Conservation (phyloP, 2,888 invertebrate species). For the Limnephilus lunatus region DNA sequence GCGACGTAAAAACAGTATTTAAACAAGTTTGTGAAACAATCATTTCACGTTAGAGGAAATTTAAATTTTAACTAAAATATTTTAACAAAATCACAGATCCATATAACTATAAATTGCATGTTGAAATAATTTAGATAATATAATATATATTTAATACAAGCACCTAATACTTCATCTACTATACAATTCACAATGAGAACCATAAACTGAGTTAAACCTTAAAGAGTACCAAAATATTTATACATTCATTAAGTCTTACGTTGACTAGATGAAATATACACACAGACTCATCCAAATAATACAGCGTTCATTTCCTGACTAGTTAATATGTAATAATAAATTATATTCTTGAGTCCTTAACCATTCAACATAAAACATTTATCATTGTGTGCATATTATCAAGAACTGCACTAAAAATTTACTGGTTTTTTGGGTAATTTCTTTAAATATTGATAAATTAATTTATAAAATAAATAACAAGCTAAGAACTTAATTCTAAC, state of each 20-base stretch:
- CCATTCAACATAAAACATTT: slow-evolving; percentile 15
- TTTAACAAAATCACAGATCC: slow-evolving; percentile 65
- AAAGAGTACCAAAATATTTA: slow-evolving; percentile 57
- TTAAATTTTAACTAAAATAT: slow-evolving; percentile 60
- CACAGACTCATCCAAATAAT: slow-evolving; percentile 39
- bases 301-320: not conserved
- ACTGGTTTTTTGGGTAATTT: not conserved
- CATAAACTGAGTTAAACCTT: slow-evolving; percentile 50
- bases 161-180: slow-evolving; percentile 65
- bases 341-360: not conserved
- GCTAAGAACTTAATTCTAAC: slow-evolving; percentile 36
- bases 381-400: slow-evolving; percentile 19
- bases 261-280: slow-evolving; percentile 63
- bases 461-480: slow-evolving; percentile 43
- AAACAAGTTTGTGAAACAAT: slow-evolving; percentile 54
- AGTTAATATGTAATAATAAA: not conserved
- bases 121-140: slow-evolving; percentile 59
- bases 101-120: slow-evolving; percentile 65
- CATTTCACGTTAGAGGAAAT: slow-evolving; percentile 59
- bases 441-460: not conserved
- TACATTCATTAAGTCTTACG: slow-evolving; percentile 61
- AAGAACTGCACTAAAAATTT: not conserved
- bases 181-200: slow-evolving; percentile 60
- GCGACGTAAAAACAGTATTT: slow-evolving; percentile 54
- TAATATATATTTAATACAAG: slow-evolving; percentile 61